Conservation (phyloP, 1,140 invertebrate species). For the Pomacea maculata region DNA sequence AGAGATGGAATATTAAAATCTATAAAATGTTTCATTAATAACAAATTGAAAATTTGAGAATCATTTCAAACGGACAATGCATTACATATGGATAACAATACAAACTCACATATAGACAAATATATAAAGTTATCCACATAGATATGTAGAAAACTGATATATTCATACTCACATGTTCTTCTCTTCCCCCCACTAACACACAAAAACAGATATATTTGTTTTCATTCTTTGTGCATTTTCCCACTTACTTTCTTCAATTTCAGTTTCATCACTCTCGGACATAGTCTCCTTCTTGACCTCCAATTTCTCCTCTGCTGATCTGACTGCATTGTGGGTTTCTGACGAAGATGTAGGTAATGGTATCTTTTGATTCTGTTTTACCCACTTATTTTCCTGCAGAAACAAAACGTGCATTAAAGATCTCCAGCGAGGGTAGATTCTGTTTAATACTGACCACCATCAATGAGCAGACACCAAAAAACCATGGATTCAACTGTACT, state of each 20-base stretch:
- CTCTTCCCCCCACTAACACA: not conserved
- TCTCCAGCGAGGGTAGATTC: too few species aligned
- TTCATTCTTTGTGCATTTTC: too few species aligned
- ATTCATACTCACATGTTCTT: not conserved
- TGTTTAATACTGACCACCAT: too few species aligned
- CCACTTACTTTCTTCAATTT: slow-evolving; percentile 18
- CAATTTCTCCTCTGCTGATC: not conserved
- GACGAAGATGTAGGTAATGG: not conserved
- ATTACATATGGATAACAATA: not conserved
- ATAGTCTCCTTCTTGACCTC: not conserved
- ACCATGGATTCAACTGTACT: too few species aligned
- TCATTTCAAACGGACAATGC: too few species aligned
- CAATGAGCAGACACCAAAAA: too few species aligned
- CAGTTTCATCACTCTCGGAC: slow-evolving; percentile 3
- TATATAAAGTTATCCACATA: not conserved
- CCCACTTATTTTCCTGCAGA: not conserved
- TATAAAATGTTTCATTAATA: too few species aligned
- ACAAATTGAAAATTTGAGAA: too few species aligned
- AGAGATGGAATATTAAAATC: too few species aligned
- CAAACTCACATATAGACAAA: not conserved
- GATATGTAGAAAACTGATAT: not conserved
- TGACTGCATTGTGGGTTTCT: not conserved
- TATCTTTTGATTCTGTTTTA: not conserved
- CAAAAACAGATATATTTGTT: not conserved
- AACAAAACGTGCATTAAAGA: too few species aligned